These are phyloP conservation scores for Chrysodeixis includens DNA, from an alignment of 2,888 invertebrate species.

Conservation along the genomic window DNA sequence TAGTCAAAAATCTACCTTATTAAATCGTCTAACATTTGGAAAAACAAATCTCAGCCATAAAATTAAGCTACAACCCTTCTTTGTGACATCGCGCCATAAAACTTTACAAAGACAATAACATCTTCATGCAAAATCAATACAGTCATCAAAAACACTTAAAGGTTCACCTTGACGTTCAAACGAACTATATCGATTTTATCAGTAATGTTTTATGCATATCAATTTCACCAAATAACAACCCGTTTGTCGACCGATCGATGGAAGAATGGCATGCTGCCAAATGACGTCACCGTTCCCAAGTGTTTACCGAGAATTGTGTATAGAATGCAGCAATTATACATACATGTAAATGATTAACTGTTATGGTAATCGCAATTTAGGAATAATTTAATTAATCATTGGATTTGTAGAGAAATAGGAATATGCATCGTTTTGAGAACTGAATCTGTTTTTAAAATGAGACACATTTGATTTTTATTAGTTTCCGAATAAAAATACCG, in stretches of 20 bases:
- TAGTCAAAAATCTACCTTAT: too few species aligned
- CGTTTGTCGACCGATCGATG: conserved; percentile 56
- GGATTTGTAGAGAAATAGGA: too few species aligned
- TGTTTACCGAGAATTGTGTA: conserved; percentile 5
- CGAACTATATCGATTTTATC: conserved; percentile 17
- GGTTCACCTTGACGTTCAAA: conserved; percentile 33
- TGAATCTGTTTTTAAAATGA: too few species aligned
- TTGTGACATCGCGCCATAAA: background rate
- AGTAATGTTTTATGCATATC: conserved; percentile 23
- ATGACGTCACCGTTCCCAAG: conserved; percentile 48
- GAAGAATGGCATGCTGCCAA: conserved; percentile 63
- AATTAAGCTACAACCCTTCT: background rate
- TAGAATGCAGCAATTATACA: conserved; percentile 18
- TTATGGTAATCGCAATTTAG: background rate
- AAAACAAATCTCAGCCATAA: background rate
- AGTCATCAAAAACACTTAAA: conserved; percentile 10
- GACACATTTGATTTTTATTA: too few species aligned
- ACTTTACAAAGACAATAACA: background rate
- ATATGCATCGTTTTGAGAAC: too few species aligned
- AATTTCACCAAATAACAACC: conserved; percentile 11
- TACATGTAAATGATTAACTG: background rate
- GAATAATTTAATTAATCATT: background rate
- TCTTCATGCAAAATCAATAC: background rate
- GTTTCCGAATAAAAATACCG: too few species aligned
- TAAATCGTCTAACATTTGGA: too few species aligned